These are phyloP conservation scores for Aphelenchoides fujianensis DNA, from an alignment of 1,140 invertebrate species.

Conservation along the genomic window DNA sequence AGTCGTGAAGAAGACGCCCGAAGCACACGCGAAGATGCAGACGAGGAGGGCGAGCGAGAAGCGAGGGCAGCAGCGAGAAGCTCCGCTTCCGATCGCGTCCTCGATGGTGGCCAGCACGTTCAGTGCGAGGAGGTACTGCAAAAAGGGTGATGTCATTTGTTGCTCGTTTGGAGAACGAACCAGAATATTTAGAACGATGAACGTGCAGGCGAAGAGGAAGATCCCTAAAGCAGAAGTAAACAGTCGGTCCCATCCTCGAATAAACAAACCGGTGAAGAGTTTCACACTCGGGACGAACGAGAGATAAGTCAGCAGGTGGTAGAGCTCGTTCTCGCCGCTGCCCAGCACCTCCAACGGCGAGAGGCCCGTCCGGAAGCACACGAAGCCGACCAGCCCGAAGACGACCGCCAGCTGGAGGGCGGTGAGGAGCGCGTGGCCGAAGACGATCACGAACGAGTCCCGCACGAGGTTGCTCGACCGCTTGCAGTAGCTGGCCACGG, in stretches of 20 bases:
- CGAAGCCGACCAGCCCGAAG: slow-evolving; percentile 50
- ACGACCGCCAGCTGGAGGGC: slow-evolving; percentile 50
- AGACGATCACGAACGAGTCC: slow-evolving; percentile 56
- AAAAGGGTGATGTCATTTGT: slow-evolving; percentile 16
- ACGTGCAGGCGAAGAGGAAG: slow-evolving; percentile 46
- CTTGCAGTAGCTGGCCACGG: slow-evolving; percentile 60
- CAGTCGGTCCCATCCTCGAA: too few species aligned
- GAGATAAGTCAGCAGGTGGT: slow-evolving; percentile 56
- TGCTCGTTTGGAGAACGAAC: slow-evolving; percentile 41
- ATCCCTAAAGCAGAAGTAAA: slow-evolving; percentile 16
- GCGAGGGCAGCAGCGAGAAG: slow-evolving; percentile 52
- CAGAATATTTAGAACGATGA: slow-evolving; percentile 55
- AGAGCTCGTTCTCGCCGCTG: slow-evolving; percentile 52
- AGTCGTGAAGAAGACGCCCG: slow-evolving; percentile 56
- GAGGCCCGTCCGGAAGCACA: slow-evolving; percentile 48
- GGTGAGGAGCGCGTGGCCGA: slow-evolving; percentile 49
- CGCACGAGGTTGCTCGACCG: slow-evolving; percentile 58
- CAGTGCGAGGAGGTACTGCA: slow-evolving; percentile 51
- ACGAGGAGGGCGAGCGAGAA: slow-evolving; percentile 55
- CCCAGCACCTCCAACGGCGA: slow-evolving; percentile 45
- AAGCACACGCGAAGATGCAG: slow-evolving; percentile 39
- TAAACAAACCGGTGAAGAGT: slow-evolving; percentile 50
- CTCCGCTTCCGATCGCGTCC: slow-evolving; percentile 55
- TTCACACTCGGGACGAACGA: slow-evolving; percentile 50
- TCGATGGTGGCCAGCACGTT: slow-evolving; percentile 52